A percentile compares a stretch with the other conserved stretches of the same genome.
Evolutionary conservation across 2,888 invertebrate genomes (phyloP).

Genomic region (Coecobrya sp.): DNA sequence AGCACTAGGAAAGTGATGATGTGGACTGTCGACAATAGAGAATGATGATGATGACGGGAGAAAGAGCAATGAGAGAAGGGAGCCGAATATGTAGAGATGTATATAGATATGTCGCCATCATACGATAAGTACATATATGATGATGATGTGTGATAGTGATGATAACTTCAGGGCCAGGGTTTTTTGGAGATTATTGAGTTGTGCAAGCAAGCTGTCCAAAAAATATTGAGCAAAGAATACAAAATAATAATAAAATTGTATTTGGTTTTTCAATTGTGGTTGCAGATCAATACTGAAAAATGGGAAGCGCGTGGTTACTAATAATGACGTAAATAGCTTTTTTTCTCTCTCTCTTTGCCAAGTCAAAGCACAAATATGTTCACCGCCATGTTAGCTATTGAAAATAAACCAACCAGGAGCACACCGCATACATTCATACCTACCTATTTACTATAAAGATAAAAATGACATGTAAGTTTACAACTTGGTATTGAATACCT

Average conservation of each 20-base stretch:
- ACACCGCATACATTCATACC: neutral
- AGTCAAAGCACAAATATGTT: neutral
- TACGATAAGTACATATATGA: too few relatives aligned
- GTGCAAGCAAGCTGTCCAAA: neutral
- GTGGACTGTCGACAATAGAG: slow-evolving; percentile 34
- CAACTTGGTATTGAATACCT: neutral
- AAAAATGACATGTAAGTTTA: slow-evolving; percentile 16
- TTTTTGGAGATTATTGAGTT: neutral
- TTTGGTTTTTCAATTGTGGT: slow-evolving; percentile 37
- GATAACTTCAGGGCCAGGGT: too few relatives aligned
- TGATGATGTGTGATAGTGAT: too few relatives aligned
- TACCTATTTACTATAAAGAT: neutral
- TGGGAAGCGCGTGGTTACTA: slow-evolving; percentile 59
- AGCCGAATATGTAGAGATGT: neutral
- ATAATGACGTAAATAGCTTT: slow-evolving; percentile 63
- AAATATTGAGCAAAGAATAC: neutral
- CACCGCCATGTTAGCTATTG: slow-evolving; percentile 24
- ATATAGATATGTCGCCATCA: too few relatives aligned
- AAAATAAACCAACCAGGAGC: neutral
- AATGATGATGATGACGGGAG: slow-evolving; percentile 11
- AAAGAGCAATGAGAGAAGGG: neutral
- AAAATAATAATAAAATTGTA: neutral
- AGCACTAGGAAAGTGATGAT: slow-evolving; percentile 26
- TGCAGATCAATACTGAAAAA: slow-evolving; percentile 20
- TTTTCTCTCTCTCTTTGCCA: too few relatives aligned